Base-by-base conservation (phyloP, 2,113 vertebrate genomes). In the Montifringilla adamsi region DNA sequence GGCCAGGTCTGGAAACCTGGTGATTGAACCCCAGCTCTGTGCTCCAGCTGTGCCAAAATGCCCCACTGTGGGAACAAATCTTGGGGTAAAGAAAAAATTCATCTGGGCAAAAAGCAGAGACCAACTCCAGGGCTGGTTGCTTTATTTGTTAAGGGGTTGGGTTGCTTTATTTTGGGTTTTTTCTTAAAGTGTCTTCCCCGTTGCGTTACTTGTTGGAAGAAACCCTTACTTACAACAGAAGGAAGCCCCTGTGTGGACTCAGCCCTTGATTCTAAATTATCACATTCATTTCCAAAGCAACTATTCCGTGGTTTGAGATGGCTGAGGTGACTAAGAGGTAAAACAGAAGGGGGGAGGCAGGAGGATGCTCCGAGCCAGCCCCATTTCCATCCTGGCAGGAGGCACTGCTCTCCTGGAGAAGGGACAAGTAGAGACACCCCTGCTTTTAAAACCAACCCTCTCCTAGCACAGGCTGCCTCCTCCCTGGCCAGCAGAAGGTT, bases 101-200 rank as follows among this genome's bases (percentile, higher is more conserved):
- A 68, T 6, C 58, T 49, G 63, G 13, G 24, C 10, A 79, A 89
- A 83, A 88, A 44, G 0, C 4, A 55, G n/a, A 75, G 16, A 44
- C 4, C 17, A 77, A 8, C 24, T 82, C 24, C 30, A 83, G 15
- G 7, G 11, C 3, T 66, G 63, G 46, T 8, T 9, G 5, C 23
- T 67, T 47, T 67, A 19, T 47, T 33, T 67, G 52, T 15, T 44
- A 39, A 52, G 49, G 49, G 24, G 7, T 1, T 33, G 55, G 8
- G 12, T 20, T 73, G 27, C 20, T 62, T 35, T 3, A 2, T 47
- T 41, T 35, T 13, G 21, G 3, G 24, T 26, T 3, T 7, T 70
- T 59, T 35, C 27, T 3, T 9, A 0, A 43, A 64, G 47, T 0
- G 1, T 37, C 17, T 53, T 46, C 49, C 33, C 23, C 0, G 0